phyloP scores from a whole-genome alignment of 2,113 vertebrate genomes.

The Phyllopteryx taeniolatus region DNA sequence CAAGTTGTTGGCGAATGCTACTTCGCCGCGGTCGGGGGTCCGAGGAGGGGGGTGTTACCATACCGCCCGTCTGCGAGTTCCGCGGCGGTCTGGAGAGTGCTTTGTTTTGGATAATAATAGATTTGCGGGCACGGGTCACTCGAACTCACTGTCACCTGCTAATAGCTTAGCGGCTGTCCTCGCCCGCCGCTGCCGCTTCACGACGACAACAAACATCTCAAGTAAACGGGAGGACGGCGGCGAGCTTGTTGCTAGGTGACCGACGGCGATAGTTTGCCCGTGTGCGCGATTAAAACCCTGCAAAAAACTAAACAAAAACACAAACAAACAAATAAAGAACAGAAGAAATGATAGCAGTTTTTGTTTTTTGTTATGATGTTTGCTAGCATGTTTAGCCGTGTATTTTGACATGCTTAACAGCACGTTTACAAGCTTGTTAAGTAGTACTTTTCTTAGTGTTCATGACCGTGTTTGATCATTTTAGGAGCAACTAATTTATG shows the following conservation, averaged over 20 bases:
- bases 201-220: slow-evolving; percentile 51
- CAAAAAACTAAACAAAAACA: not conserved
- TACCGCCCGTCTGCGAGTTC: slow-evolving; percentile 47
- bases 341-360: not conserved
- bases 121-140: slow-evolving; percentile 44
- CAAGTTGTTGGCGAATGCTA: slow-evolving; percentile 47
- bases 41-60: slow-evolving; percentile 32
- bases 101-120: slow-evolving; percentile 67
- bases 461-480: too few species aligned
- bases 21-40: slow-evolving; percentile 46
- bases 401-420: too few species aligned
- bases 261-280: not conserved
- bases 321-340: not conserved
- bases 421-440: too few species aligned
- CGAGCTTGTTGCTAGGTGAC: slow-evolving; percentile 4
- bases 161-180: slow-evolving; percentile 1
- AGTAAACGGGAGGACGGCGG: slow-evolving; percentile 55
- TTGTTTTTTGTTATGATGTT: too few species aligned
- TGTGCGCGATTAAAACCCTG: not conserved
- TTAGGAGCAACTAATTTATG: too few species aligned
- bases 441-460: too few species aligned
- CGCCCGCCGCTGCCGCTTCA: not conserved
- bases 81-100: slow-evolving; percentile 1
- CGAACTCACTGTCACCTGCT: slow-evolving; percentile 35
- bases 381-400: too few species aligned